Conservation (phyloP, 2,888 invertebrate species). For the Lasioglossum figueresi region DNA sequence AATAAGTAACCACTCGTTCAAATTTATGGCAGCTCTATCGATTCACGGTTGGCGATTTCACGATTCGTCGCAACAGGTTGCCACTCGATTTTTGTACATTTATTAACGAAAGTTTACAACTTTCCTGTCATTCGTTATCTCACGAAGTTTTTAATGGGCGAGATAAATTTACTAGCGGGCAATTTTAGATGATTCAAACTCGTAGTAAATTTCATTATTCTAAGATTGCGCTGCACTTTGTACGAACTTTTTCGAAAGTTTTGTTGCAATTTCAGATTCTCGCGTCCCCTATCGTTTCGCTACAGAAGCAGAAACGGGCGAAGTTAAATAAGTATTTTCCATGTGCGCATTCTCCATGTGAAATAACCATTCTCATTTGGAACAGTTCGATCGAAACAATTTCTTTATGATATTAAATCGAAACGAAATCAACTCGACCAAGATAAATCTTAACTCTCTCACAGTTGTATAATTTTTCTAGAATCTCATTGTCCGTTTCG, state of each 20-base stretch:
- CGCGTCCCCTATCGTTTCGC: neutral
- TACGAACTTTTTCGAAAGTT: neutral
- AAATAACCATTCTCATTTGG: neutral
- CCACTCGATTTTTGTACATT: neutral
- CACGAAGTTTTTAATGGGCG: neutral
- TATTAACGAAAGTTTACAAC: neutral
- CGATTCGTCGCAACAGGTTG: neutral
- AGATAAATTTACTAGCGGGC: neutral
- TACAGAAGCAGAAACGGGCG: neutral
- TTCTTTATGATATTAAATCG: neutral
- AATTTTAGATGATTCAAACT: neutral
- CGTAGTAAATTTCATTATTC: neutral
- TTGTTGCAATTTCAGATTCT: neutral
- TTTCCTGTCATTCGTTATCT: neutral
- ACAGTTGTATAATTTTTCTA: neutral
- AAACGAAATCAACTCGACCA: neutral
- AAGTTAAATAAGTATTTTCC: neutral
- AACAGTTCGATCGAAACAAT: neutral
- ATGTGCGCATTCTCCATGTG: neutral
- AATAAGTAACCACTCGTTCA: neutral
- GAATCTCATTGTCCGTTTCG: neutral
- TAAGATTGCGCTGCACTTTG: neutral
- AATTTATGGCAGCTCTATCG: neutral
- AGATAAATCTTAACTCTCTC: too few relatives aligned
- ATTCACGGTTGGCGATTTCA: neutral